phyloP scores from a whole-genome alignment of 2,113 vertebrate species.

The Istiophorus platypterus region DNA sequence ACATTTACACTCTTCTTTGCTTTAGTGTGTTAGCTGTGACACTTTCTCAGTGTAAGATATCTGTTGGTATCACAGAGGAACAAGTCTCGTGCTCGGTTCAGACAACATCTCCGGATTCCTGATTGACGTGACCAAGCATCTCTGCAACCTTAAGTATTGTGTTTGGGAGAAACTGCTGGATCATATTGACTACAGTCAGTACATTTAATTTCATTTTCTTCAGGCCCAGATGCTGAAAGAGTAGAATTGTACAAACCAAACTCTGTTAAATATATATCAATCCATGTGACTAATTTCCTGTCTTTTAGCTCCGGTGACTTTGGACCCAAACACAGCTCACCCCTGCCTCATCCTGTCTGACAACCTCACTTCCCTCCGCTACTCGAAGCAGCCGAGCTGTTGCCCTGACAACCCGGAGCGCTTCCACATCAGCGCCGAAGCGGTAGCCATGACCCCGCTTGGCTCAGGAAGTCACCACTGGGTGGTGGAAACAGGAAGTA shows the following conservation, averaged over 20 bases:
- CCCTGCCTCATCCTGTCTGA: constrained; percentile 84
- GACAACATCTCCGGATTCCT: constrained; percentile 70
- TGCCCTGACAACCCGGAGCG: constrained; percentile 84
- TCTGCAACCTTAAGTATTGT: constrained; percentile 80
- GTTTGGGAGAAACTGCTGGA: constrained; percentile 81
- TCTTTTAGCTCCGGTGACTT: constrained; percentile 78
- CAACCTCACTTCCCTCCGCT: constrained; percentile 79
- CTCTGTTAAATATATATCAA: neutral
- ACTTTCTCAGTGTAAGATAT: neutral
- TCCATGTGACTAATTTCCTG: constrained; percentile 42
- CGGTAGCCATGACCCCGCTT: constrained; percentile 68
- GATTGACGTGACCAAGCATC: constrained; percentile 77
- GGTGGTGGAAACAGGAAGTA: constrained; percentile 81
- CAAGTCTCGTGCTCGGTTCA: constrained; percentile 41
- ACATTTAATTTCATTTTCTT: neutral
- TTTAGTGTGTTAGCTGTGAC: neutral
- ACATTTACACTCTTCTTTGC: neutral
- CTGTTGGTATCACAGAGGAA: constrained; percentile 62
- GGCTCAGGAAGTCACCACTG: constrained; percentile 79
- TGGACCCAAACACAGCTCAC: constrained; percentile 85
- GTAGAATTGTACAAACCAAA: neutral
- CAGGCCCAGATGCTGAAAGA: neutral
- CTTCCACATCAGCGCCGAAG: constrained; percentile 83
- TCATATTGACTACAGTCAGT: constrained; percentile 80
- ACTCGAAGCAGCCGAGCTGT: constrained; percentile 53